These are phyloP conservation scores for Aspiorhynchus laticeps DNA, from an alignment of 2,113 vertebrate genomes.

Conservation along the genomic window DNA sequence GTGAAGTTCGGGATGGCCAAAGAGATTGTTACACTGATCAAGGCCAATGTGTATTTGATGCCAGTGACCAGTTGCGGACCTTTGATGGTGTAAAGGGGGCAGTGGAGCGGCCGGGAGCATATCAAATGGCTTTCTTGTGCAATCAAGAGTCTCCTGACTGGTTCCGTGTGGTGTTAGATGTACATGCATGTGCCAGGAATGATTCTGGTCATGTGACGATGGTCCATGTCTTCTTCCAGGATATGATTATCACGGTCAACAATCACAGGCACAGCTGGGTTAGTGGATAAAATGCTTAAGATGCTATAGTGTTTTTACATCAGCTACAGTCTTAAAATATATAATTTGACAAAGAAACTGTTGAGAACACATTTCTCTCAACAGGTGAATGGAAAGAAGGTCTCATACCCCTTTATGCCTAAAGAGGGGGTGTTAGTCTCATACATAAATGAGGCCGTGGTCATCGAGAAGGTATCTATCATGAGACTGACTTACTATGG, in stretches of 20 bases:
- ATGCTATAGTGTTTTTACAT: no score
- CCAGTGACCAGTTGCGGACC: conserved; percentile 53
- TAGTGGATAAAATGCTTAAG: no score
- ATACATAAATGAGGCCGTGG: conserved; percentile 55
- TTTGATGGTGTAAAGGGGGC: conserved; percentile 68
- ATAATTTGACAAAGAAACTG: neutral
- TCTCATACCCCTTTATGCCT: conserved; percentile 67
- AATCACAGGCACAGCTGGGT: conserved; percentile 68
- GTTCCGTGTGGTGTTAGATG: conserved; percentile 74
- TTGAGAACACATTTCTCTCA: neutral
- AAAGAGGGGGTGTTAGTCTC: conserved; percentile 62
- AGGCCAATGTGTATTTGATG: conserved; percentile 62
- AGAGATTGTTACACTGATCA: conserved; percentile 61
- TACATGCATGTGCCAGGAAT: conserved; percentile 58
- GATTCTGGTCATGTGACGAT: conserved; percentile 36
- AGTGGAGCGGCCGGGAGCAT: conserved; percentile 59
- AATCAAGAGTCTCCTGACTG: conserved; percentile 57
- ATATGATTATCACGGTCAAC: conserved; percentile 64
- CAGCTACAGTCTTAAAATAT: neutral
- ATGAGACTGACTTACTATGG: conserved; percentile 70
- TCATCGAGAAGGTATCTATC: conserved; percentile 63
- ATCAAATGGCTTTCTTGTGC: conserved; percentile 68
- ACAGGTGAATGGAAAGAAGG: conserved; percentile 75
- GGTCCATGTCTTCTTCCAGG: conserved; percentile 69
- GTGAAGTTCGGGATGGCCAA: conserved; percentile 60